These are phyloP conservation scores for Hippolais icterina DNA, from an alignment of 2,113 vertebrate genomes.

Conservation along the genomic window DNA sequence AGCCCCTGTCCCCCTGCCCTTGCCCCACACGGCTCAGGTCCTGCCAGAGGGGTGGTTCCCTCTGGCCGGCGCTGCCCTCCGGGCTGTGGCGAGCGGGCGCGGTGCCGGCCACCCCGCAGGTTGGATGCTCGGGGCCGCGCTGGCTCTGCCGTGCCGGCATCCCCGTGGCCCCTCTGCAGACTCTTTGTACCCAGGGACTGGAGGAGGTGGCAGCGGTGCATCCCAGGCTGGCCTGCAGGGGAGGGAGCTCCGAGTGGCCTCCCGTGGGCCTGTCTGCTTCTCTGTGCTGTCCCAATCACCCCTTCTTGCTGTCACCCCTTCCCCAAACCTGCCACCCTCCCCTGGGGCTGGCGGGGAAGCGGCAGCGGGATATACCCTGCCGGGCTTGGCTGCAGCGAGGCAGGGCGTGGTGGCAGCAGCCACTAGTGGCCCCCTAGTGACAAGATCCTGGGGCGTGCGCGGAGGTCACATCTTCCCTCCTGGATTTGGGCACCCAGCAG, in stretches of 20 bases:
- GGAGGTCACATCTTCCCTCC: not conserved
- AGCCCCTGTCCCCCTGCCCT: not conserved
- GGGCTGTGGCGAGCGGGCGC: fast-evolving
- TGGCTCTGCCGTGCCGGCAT: not conserved
- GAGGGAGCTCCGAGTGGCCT: not conserved
- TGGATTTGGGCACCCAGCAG: not conserved
- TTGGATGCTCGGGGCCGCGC: not conserved
- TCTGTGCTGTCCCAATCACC: not conserved
- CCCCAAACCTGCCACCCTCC: not conserved
- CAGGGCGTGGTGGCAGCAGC: not conserved
- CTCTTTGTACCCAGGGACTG: not conserved
- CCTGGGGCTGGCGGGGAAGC: not conserved
- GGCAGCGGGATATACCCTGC: not conserved
- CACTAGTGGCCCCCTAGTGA: not conserved
- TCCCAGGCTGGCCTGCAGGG: not conserved
- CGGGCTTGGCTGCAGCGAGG: not conserved
- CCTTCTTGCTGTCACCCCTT: not conserved
- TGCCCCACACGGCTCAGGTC: not conserved
- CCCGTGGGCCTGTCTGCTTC: not conserved
- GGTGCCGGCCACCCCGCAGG: fast-evolving
- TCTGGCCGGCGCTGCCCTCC: not conserved
- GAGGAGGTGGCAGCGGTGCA: not conserved
- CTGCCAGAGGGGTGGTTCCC: not conserved
- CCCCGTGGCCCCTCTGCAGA: not conserved
- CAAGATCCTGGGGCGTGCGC: not conserved